A percentile compares a stretch with the other conserved stretches of the same genome.
Evolutionary conservation across 2,888 invertebrate genomes (phyloP).

Genomic region (Leptura quadrifasciata): DNA sequence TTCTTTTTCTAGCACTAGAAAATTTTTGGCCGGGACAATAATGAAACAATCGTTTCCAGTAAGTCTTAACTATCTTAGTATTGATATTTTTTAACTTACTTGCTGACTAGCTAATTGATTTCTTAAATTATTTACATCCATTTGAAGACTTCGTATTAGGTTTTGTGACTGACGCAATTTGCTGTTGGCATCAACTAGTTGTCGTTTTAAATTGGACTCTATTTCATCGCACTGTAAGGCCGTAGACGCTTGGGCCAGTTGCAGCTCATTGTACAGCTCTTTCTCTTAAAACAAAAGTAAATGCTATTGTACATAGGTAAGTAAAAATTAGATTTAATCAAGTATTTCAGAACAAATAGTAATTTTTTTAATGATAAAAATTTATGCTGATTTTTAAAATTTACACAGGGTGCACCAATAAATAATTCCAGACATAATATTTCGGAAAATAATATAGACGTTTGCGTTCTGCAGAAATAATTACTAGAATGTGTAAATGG

Average conservation of each 20-base stretch:
- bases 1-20: too few species aligned
- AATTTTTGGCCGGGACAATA: too few species aligned
- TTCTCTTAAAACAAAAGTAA: constrained; percentile 47
- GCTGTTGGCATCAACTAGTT: constrained; percentile 53
- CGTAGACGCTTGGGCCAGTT: constrained; percentile 50
- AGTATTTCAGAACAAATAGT: too few species aligned
- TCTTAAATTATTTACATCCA: constrained; percentile 52
- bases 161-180: constrained; percentile 52
- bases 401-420: too few species aligned
- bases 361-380: too few species aligned
- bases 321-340: not conserved
- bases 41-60: too few species aligned
- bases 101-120: constrained; percentile 38
- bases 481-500: too few species aligned
- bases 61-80: too few species aligned
- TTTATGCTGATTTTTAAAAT: too few species aligned
- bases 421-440: too few species aligned
- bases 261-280: constrained; percentile 54
- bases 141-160: constrained; percentile 47
- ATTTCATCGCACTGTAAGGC: constrained; percentile 56
- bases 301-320: not conserved
- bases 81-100: constrained; percentile 20
- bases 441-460: too few species aligned
- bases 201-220: constrained; percentile 52
- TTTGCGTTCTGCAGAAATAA: too few species aligned